Evolutionary conservation across 2,888 invertebrate species (phyloP).

Genomic region (Helleia helle): DNA sequence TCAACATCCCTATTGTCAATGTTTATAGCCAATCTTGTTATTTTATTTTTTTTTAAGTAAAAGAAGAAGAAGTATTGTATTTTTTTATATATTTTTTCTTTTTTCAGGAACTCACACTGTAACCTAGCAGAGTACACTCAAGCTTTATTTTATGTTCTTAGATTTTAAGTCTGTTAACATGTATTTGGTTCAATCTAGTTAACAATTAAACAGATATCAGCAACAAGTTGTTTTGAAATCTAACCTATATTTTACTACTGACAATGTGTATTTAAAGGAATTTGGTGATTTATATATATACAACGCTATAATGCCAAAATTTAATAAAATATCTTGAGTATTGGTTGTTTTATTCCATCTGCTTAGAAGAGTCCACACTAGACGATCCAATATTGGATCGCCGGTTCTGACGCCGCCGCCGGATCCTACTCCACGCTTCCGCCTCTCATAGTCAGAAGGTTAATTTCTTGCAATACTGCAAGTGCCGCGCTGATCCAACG

Average conservation of each 20-base stretch:
- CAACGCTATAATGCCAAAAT: conserved; percentile 22
- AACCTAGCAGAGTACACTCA: conserved; percentile 32
- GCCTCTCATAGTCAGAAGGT: no score
- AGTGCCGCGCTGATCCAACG: no score
- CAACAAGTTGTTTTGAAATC: neutral
- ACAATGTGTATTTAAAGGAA: neutral
- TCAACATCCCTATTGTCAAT: no score
- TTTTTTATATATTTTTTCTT: no score
- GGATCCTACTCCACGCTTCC: no score
- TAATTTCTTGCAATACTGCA: no score
- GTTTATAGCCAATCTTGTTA: no score
- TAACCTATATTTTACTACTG: neutral
- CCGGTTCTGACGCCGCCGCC: no score
- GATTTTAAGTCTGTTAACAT: conserved; percentile 40
- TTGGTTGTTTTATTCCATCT: conserved; percentile 19
- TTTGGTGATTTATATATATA: conserved; percentile 11
- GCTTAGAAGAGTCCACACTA: no score
- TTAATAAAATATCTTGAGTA: conserved; percentile 30
- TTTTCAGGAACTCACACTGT: conserved; percentile 75
- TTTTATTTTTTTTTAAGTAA: no score
- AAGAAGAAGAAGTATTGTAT: no score
- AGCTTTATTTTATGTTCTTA: conserved; percentile 33
- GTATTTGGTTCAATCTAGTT: conserved; percentile 6
- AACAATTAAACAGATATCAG: neutral
- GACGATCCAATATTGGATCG: no score